Percentiles rank a stretch among this genome's conserved stretches.
These are phyloP conservation scores for Ischnus inquisitorius DNA, from an alignment of 2,888 invertebrate species.

Conservation along the genomic window DNA sequence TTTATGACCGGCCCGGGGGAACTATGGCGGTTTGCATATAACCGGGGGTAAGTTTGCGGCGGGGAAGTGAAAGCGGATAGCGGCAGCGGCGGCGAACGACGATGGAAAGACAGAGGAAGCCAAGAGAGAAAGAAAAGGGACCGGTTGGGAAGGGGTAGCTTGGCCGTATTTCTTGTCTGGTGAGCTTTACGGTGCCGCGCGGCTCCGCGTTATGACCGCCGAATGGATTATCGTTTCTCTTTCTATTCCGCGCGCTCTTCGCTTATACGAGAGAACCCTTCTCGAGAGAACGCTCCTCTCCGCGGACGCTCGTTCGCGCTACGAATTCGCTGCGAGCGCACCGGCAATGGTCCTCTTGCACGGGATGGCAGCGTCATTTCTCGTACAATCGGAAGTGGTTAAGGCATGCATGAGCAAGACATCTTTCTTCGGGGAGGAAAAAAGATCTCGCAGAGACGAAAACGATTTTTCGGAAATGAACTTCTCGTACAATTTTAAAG, in stretches of 20 bases:
- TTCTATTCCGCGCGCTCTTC: conserved; percentile 65
- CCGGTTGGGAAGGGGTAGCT: conserved; percentile 73
- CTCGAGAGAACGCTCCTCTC: conserved; percentile 21
- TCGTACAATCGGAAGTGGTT: conserved; percentile 1
- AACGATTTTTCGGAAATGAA: not conserved
- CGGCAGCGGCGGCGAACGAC: conserved; percentile 71
- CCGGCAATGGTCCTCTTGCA: not conserved
- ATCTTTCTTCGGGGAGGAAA: conserved; percentile 17
- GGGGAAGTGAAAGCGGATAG: conserved; percentile 75
- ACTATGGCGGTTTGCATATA: conserved; percentile 84
- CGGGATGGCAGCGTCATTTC: not conserved
- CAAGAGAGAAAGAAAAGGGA: conserved; percentile 60
- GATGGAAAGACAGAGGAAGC: conserved; percentile 61
- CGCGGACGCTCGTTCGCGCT: conserved; percentile 22
- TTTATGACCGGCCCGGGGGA: conserved; percentile 84
- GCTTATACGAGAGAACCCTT: conserved; percentile 52
- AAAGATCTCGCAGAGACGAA: not conserved
- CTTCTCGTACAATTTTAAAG: not conserved
- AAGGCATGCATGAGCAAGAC: conserved; percentile 18
- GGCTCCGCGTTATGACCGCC: conserved; percentile 83
- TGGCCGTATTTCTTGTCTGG: conserved; percentile 85
- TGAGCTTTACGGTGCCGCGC: conserved; percentile 83
- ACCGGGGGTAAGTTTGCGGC: conserved; percentile 83
- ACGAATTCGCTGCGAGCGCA: conserved; percentile 2
- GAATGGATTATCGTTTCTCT: conserved; percentile 84